These are phyloP conservation scores for Xiphophorus hellerii DNA, from an alignment of 2,113 vertebrate genomes.

Conservation along the genomic window DNA sequence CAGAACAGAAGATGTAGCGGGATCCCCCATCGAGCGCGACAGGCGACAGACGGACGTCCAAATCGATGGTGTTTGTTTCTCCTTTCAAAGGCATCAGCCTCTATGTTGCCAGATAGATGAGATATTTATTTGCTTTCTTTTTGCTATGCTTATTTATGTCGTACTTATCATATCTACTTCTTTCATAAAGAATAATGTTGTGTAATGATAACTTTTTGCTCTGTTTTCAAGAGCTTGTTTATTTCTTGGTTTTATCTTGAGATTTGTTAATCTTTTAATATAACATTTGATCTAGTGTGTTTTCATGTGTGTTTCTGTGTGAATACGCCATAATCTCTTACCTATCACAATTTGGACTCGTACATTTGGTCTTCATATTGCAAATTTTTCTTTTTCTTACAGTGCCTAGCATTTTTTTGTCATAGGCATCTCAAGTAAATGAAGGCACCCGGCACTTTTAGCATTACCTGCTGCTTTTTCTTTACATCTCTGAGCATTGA, in stretches of 20 bases:
- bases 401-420: not conserved
- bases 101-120: conserved; percentile 54
- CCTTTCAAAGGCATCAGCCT: conserved; percentile 45
- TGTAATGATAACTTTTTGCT: conserved; percentile 23
- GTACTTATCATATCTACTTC: conserved; percentile 32
- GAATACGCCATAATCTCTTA: conserved; percentile 33
- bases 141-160: conserved; percentile 18
- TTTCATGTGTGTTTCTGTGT: conserved; percentile 3
- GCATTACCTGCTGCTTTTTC: conserved; percentile 32
- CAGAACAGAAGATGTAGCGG: conserved; percentile 34
- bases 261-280: conserved; percentile 4
- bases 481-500: conserved; percentile 23
- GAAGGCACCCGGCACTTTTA: not conserved
- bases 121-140: conserved; percentile 27
- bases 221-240: conserved; percentile 20
- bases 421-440: not conserved
- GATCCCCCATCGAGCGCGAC: conserved; percentile 54
- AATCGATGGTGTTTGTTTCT: conserved; percentile 56
- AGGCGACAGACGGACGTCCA: conserved; percentile 58
- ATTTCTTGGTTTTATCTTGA: conserved; percentile 21
- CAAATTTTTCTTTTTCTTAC: not conserved
- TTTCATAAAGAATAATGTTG: conserved; percentile 38
- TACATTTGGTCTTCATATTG: conserved; percentile 33
- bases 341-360: conserved; percentile 2
- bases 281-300: conserved; percentile 18